Evolutionary conservation across 2,888 invertebrate genomes (phyloP), one percentile per base, ranked within the genome.

Genomic region (Bembecia ichneumoniformis): DNA sequence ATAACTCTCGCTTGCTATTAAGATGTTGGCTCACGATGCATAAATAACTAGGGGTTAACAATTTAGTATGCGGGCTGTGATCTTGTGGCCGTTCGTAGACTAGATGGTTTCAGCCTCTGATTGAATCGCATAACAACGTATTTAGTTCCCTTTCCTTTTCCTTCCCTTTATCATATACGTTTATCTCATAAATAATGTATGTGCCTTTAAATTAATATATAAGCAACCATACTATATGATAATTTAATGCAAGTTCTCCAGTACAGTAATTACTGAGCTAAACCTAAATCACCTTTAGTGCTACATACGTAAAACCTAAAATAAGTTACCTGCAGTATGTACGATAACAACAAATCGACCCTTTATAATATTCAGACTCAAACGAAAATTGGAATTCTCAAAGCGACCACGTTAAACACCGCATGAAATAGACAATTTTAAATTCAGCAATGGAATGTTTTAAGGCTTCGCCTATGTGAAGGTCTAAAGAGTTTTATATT

Each of bases 21-120:
- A 86, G 86, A 84, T 82, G 84, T 82, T 82, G 70, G 76, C 71
- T 76, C 77, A 74, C 69, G 80, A 77, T 82, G 83, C 84, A 87
- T 86, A 84, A 87, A 82, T 86, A 83, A 83, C 74, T 77, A 73
- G 74, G 77, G 82, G 74, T 71, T 79, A 74, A 77, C 80, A 77
- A 83, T 83, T 86, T 83, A 82, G 83, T 83, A 84, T 83, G 83
- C 84, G 76, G 76, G 63, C 62, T 69, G 79, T 75, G 82, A 77
- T 79, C 74, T 70, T 70, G 64, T 63, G 64, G 59, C 63, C 70
- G 71, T 64, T 69, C 70, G 70, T 75, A 70, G 69, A 68, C 72
- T 71, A 68, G 75, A 74, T 76, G 68, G 66, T 43, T 13, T 44
- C 44, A 17, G 61, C 59, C 68, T 63, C 66, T 77, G 81, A 83